These are phyloP conservation scores for Planococcus citri DNA, from an alignment of 1,140 invertebrate species.

Conservation along the genomic window DNA sequence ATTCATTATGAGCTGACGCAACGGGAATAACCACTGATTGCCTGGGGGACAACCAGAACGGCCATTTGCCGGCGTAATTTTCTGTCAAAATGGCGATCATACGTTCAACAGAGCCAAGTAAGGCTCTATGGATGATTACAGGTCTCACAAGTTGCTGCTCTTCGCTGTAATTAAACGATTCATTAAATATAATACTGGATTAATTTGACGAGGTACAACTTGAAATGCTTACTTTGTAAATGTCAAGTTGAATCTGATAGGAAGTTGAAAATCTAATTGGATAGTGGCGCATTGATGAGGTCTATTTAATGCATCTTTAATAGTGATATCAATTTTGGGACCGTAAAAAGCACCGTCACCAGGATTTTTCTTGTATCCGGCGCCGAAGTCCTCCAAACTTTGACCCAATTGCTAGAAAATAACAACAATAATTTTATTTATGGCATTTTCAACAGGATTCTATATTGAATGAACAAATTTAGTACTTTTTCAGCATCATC, in stretches of 20 bases:
- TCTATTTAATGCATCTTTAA: slow-evolving; percentile 82
- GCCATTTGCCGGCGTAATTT: slow-evolving; percentile 96
- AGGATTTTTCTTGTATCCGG: slow-evolving; percentile 77
- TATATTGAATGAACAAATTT: background rate
- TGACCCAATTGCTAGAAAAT: slow-evolving; percentile 55
- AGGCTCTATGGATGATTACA: slow-evolving; percentile 95
- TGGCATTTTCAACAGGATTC: background rate
- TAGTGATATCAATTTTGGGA: slow-evolving; percentile 98
- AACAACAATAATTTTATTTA: slow-evolving; percentile 19
- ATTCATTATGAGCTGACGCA: slow-evolving; percentile 68
- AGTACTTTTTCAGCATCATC: slow-evolving; percentile 70
- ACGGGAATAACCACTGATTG: slow-evolving; percentile 89
- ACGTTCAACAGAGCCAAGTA: slow-evolving; percentile 92
- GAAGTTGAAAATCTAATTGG: slow-evolving; percentile 96
- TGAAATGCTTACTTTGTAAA: slow-evolving; percentile 53
- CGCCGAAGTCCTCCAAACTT: slow-evolving; percentile 73
- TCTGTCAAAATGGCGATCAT: slow-evolving; percentile 98
- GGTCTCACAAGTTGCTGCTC: slow-evolving; percentile 77
- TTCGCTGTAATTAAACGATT: slow-evolving; percentile 46
- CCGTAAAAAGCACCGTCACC: slow-evolving; percentile 98
- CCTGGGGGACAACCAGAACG: slow-evolving; percentile 94
- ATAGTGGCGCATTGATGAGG: slow-evolving; percentile 94
- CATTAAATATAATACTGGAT: too few relatives aligned
- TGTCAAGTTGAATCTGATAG: slow-evolving; percentile 75
- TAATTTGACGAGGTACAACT: too few relatives aligned